These are phyloP conservation scores for Aphelocoma californica DNA, from an alignment of 2,797 vertebrate species.

Conservation along the genomic window DNA sequence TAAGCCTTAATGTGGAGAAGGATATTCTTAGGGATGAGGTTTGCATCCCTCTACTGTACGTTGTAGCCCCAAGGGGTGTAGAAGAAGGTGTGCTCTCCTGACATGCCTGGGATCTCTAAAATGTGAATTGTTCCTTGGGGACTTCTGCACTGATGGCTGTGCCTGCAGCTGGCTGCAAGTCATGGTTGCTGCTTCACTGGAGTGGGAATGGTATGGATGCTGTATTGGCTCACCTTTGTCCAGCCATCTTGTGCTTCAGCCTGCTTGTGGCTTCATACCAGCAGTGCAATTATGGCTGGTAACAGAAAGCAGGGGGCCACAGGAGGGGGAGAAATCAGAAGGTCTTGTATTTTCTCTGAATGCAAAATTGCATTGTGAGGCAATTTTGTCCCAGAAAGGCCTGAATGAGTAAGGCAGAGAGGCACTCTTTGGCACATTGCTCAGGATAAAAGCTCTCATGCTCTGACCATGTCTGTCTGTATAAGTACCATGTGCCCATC, in stretches of 20 bases:
- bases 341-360: not conserved
- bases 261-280: not conserved
- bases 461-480: not conserved
- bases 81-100: not conserved
- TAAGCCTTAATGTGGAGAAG: not conserved
- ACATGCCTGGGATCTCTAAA: not conserved
- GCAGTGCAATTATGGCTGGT: not conserved
- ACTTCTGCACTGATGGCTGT: not conserved
- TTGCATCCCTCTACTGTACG: not conserved
- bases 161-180: not conserved
- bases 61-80: not conserved
- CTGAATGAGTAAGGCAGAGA: not conserved
- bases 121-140: not conserved
- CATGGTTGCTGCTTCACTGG: fast-evolving
- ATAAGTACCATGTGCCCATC: not conserved
- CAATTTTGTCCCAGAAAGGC: not conserved
- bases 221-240: not conserved
- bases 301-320: not conserved
- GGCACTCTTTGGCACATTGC: not conserved
- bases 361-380: not conserved
- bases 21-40: not conserved
- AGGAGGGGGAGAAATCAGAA: not conserved
- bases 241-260: not conserved
- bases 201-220: not conserved
- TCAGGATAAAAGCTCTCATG: not conserved